Evolutionary conservation across 2,113 vertebrate genomes (phyloP).

Genomic region (Arothron firmamentum): DNA sequence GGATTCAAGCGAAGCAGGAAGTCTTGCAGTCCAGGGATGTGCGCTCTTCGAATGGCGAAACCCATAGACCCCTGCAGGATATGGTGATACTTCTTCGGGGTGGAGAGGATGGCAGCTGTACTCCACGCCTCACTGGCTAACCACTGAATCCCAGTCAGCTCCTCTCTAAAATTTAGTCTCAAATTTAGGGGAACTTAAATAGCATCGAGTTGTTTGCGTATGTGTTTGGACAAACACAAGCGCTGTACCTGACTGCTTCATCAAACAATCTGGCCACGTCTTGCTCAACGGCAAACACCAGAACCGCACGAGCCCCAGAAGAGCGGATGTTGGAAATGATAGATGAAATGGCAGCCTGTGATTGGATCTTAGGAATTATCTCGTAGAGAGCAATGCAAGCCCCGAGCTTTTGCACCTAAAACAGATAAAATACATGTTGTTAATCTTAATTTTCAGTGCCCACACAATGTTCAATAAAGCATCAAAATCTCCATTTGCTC

Average conservation of each 20-base stretch:
- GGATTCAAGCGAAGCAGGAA: constrained; percentile 74
- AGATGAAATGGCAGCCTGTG: constrained; percentile 51
- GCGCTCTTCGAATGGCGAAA: constrained; percentile 72
- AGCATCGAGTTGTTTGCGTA: background rate
- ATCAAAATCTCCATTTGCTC: background rate
- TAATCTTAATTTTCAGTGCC: too few species aligned
- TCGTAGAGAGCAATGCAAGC: constrained; percentile 73
- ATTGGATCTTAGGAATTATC: constrained; percentile 74
- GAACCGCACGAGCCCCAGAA: constrained; percentile 68
- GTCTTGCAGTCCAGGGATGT: constrained; percentile 68
- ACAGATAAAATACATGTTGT: background rate
- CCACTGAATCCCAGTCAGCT: constrained; percentile 76
- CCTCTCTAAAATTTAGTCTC: too few species aligned
- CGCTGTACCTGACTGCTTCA: constrained; percentile 58
- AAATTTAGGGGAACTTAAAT: constrained; percentile 9
- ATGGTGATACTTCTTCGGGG: constrained; percentile 57
- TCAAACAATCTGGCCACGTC: constrained; percentile 72
- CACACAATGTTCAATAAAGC: background rate
- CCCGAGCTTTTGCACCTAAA: constrained; percentile 59
- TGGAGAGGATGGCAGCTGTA: constrained; percentile 73
- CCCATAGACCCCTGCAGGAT: constrained; percentile 76
- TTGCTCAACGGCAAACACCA: constrained; percentile 79
- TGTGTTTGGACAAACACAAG: background rate
- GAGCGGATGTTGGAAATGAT: constrained; percentile 69
- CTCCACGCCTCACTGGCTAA: constrained; percentile 80